phyloP scores from a whole-genome alignment of 2,113 vertebrate genomes.

The Cryptomyrus ogoouensis region DNA sequence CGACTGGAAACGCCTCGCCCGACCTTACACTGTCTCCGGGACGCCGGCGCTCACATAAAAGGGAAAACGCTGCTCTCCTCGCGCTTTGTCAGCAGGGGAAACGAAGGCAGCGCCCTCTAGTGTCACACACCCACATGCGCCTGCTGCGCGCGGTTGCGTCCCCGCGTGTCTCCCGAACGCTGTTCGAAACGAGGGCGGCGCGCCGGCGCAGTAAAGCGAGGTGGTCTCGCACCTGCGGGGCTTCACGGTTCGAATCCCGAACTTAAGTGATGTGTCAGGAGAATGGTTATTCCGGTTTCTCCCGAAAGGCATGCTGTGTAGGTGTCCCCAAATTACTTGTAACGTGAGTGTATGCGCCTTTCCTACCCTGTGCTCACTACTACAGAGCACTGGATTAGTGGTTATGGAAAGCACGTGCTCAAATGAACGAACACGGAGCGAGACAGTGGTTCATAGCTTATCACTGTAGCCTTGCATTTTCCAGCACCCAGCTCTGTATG shows the following conservation, averaged over 20 bases:
- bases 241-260: neutral
- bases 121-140: neutral
- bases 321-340: neutral
- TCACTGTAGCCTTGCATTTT: neutral
- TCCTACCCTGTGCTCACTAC: neutral
- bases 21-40: neutral
- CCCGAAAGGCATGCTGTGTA: neutral
- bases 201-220: neutral
- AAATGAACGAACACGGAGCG: neutral
- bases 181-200: neutral
- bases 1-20: slow-evolving; percentile 24
- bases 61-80: neutral
- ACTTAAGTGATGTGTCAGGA: neutral
- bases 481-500: neutral
- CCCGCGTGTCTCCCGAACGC: neutral
- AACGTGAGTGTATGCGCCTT: neutral
- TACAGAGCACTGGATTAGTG: neutral
- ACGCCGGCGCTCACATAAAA: slow-evolving; percentile 1
- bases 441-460: neutral
- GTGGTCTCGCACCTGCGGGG: neutral
- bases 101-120: slow-evolving; percentile 16
- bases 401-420: neutral
- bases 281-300: neutral
- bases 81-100: neutral
- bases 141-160: neutral